phyloP scores from a whole-genome alignment of 2,888 invertebrate genomes.

The Eupeodes latifasciatus region DNA sequence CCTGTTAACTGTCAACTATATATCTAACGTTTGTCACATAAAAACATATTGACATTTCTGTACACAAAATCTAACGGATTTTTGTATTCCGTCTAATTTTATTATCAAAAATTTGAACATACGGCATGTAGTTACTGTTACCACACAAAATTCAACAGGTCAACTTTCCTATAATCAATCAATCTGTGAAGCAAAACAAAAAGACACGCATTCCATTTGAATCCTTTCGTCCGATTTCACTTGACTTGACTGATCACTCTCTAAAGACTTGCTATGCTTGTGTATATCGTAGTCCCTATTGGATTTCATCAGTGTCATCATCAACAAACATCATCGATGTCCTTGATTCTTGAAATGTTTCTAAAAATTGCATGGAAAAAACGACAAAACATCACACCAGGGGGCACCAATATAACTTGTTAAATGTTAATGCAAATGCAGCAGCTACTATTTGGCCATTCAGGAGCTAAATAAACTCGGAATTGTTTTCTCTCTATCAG shows the following conservation, averaged over 20 bases:
- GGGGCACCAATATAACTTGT: conserved; percentile 49
- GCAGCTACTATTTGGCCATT: conserved; percentile 71
- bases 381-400: conserved; percentile 41
- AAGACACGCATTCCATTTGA: not conserved
- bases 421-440: conserved; percentile 47
- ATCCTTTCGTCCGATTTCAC: conserved; percentile 36
- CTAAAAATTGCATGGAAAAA: conserved; percentile 29
- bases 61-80: not conserved
- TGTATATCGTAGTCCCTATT: conserved; percentile 1
- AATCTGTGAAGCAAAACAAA: not conserved
- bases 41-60: not conserved
- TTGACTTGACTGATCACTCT: conserved; percentile 68
- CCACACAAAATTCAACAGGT: conserved; percentile 17
- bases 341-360: conserved; percentile 53
- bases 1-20: not conserved
- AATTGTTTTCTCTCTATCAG: conserved; percentile 12
- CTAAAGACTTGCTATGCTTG: conserved; percentile 40
- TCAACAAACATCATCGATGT: conserved; percentile 36
- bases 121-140: not conserved
- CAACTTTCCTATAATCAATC: conserved; percentile 19
- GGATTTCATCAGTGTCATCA: conserved; percentile 18
- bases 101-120: not conserved
- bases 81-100: not conserved
- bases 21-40: not conserved
- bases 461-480: conserved; percentile 62